Conservation (phyloP, 1,140 invertebrate species). For the Drosophila ambigua region DNA sequence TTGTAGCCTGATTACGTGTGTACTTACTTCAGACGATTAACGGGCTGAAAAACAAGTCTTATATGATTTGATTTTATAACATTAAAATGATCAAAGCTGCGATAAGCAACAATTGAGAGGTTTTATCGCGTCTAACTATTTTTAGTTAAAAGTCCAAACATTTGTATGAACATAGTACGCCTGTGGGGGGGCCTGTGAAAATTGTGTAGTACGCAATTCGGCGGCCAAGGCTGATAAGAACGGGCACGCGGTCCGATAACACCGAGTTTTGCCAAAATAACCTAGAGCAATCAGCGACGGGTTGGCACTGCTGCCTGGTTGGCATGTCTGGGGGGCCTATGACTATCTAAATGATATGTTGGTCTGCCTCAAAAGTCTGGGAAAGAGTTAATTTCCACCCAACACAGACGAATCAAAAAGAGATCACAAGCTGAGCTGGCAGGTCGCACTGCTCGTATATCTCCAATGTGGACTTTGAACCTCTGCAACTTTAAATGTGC, state of each 20-base stretch:
- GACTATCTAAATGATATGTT: too few relatives aligned
- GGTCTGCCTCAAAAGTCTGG: too few relatives aligned
- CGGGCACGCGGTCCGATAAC: conserved; percentile 44
- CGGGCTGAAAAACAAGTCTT: conserved; percentile 29
- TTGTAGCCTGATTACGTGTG: conserved; percentile 19
- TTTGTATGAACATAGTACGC: not conserved
- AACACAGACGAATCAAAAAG: not conserved
- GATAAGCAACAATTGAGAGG: conserved; percentile 31
- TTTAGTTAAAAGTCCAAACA: conserved; percentile 51
- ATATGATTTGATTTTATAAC: conserved; percentile 30
- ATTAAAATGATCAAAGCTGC: conserved; percentile 17
- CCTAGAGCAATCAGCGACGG: conserved; percentile 51
- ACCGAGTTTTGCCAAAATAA: conserved; percentile 46
- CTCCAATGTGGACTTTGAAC: conserved; percentile 43
- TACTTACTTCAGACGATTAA: conserved; percentile 15
- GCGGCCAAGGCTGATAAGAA: conserved; percentile 18
- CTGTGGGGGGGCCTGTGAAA: conserved; percentile 29
- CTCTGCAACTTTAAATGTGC: conserved; percentile 43
- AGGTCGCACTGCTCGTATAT: conserved; percentile 22
- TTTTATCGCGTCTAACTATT: conserved; percentile 38
- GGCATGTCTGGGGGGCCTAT: not conserved
- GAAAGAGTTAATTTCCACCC: not conserved
- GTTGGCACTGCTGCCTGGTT: conserved; percentile 51
- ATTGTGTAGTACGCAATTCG: conserved; percentile 63
- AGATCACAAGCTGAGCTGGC: not conserved